These are phyloP conservation scores for Myanophis thanlyinensis DNA, from an alignment of 2,113 vertebrate genomes.

Conservation along the genomic window DNA sequence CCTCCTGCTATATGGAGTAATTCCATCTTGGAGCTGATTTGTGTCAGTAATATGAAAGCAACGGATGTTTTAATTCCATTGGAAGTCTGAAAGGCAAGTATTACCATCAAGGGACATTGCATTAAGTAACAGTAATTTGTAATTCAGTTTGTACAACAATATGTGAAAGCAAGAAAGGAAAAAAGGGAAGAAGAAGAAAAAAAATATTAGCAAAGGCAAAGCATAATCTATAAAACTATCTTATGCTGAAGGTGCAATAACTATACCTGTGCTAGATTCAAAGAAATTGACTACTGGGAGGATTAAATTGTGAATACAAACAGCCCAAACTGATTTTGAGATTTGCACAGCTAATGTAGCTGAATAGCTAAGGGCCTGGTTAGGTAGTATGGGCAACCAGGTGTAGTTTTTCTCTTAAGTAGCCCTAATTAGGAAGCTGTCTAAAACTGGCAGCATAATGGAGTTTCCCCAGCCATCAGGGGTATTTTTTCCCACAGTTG, in stretches of 20 bases:
- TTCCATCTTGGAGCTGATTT: not conserved
- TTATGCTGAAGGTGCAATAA: constrained; percentile 52
- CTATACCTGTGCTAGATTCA: constrained; percentile 51
- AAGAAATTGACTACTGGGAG: constrained; percentile 21
- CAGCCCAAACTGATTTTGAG: constrained; percentile 37
- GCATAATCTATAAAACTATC: constrained; percentile 54
- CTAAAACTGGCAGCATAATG: not conserved
- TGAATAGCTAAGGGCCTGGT: not conserved
- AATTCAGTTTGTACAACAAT: constrained; percentile 50
- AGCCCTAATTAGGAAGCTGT: not conserved
- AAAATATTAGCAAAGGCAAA: constrained; percentile 36
- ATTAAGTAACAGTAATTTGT: not conserved
- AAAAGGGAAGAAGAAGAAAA: constrained; percentile 3
- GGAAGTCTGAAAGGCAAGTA: not conserved
- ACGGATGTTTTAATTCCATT: not conserved
- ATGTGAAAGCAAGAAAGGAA: constrained; percentile 32
- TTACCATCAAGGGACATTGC: constrained; percentile 12
- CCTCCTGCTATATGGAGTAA: not conserved
- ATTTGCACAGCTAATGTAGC: constrained; percentile 15
- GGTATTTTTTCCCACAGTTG: not conserved
- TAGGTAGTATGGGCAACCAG: not conserved
- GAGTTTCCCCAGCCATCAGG: not conserved
- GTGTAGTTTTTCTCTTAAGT: not conserved
- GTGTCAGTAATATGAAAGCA: not conserved
- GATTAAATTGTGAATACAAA: constrained; percentile 40